A percentile compares a stretch with the other conserved stretches of the same genome.
Conservation (phyloP, 2,888 invertebrate genomes). For the Epirrita christyi region DNA sequence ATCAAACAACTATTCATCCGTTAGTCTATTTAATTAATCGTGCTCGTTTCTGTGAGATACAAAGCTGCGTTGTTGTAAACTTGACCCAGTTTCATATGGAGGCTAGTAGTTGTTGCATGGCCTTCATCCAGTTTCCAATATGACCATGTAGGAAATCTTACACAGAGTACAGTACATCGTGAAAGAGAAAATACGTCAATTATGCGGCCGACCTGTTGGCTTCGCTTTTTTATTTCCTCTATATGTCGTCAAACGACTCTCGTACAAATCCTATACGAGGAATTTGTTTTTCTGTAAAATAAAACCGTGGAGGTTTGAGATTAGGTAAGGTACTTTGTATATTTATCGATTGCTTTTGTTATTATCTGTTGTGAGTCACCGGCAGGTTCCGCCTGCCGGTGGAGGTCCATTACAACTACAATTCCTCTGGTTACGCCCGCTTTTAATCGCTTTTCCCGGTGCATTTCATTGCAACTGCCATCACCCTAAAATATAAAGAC, state of each 20-base stretch:
- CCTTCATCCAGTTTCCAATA: conserved; percentile 56
- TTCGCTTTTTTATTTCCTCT: conserved; percentile 34
- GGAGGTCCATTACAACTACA: too few species aligned
- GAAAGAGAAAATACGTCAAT: conserved; percentile 49
- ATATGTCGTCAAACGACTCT: conserved; percentile 31
- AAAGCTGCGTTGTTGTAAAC: conserved; percentile 48
- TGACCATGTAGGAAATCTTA: conserved; percentile 47
- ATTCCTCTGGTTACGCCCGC: too few species aligned
- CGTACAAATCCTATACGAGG: conserved; percentile 25
- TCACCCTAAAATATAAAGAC: too few species aligned
- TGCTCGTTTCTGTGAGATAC: conserved; percentile 32
- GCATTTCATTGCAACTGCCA: too few species aligned
- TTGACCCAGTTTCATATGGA: conserved; percentile 54
- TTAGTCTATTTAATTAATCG: conserved; percentile 32
- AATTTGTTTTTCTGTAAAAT: conserved; percentile 21
- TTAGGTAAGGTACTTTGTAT: too few species aligned
- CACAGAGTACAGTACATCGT: conserved; percentile 25
- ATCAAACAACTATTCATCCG: conserved; percentile 30
- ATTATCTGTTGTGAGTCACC: too few species aligned
- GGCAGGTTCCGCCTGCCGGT: too few species aligned
- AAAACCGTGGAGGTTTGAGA: neutral
- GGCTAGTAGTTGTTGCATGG: conserved; percentile 49
- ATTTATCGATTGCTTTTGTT: too few species aligned
- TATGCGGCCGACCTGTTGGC: conserved; percentile 40
- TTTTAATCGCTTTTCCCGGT: too few species aligned